A percentile compares a stretch with the other conserved stretches of the same genome.
phyloP scores from a whole-genome alignment of 2,888 invertebrate genomes.

The Athalia rosae region DNA sequence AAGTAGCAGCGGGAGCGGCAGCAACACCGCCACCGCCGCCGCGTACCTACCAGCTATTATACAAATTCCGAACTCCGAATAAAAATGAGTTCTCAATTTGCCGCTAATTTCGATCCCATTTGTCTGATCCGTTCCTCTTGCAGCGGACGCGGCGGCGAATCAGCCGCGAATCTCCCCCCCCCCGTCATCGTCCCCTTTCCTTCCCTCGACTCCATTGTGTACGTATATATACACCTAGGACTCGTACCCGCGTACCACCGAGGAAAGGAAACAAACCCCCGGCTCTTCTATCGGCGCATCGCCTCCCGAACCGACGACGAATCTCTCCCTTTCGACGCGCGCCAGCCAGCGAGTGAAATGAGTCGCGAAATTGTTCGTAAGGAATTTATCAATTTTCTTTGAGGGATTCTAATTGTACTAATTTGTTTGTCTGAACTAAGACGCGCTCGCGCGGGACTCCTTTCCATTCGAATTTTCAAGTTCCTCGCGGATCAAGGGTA shows the following conservation, averaged over 20 bases:
- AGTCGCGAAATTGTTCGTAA: constrained; percentile 72
- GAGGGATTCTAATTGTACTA: constrained; percentile 73
- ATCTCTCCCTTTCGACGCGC: constrained; percentile 43
- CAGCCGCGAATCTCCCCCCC: neutral
- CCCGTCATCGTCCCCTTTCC: neutral
- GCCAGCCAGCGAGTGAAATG: constrained; percentile 65
- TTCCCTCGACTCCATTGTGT: constrained; percentile 13
- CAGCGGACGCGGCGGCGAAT: constrained; percentile 27
- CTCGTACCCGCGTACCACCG: constrained; percentile 4
- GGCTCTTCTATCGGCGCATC: neutral
- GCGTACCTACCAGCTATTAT: constrained; percentile 9
- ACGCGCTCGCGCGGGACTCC: constrained; percentile 1
- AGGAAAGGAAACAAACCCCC: constrained; percentile 48
- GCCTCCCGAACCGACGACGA: constrained; percentile 19
- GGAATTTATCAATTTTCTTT: constrained; percentile 74
- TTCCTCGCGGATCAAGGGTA: constrained; percentile 54
- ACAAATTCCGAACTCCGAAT: constrained; percentile 50
- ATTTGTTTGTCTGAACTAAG: constrained; percentile 67
- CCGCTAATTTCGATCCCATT: constrained; percentile 62
- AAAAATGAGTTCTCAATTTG: constrained; percentile 66
- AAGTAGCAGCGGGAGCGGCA: too few species aligned
- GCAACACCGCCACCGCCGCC: neutral
- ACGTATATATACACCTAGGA: constrained; percentile 8
- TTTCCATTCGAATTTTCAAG: constrained; percentile 47
- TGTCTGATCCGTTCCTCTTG: constrained; percentile 54